These are phyloP conservation scores for Aradophagus sp. DNA, from an alignment of 1,140 invertebrate species.

Conservation along the genomic window DNA sequence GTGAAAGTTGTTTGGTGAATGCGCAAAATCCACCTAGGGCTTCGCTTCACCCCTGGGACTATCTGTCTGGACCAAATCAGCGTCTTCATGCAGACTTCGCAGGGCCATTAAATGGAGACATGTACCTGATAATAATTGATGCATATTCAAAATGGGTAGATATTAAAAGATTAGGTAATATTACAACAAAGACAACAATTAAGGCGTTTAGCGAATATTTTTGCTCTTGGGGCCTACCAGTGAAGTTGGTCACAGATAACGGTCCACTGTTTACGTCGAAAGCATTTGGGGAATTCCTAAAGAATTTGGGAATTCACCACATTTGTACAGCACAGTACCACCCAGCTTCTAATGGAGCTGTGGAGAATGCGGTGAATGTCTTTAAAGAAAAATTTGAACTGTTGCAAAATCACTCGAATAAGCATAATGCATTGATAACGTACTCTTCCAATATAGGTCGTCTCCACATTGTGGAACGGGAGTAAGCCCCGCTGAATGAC, in stretches of 20 bases:
- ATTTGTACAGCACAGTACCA: conserved; percentile 50
- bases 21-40: conserved; percentile 24
- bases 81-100: conserved; percentile 21
- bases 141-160: conserved; percentile 23
- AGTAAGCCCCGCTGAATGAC: too few relatives aligned
- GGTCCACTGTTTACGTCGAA: conserved; percentile 39
- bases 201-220: neutral
- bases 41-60: conserved; percentile 1
- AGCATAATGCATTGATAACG: too few relatives aligned
- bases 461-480: too few relatives aligned
- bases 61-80: conserved; percentile 1
- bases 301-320: conserved; percentile 57
- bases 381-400: too few relatives aligned
- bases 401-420: too few relatives aligned
- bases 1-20: conserved; percentile 32
- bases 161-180: neutral
- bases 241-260: conserved; percentile 34
- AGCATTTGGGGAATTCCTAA: conserved; percentile 54
- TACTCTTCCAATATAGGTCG: too few relatives aligned
- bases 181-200: too few relatives aligned
- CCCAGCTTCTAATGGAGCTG: too few relatives aligned
- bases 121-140: conserved; percentile 34
- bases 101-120: conserved; percentile 14
- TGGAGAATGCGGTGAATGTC: too few relatives aligned
- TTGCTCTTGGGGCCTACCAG: conserved; percentile 39